Base-by-base conservation (phyloP, 2,888 invertebrate genomes). In the Leptodirus hochenwartii region DNA sequence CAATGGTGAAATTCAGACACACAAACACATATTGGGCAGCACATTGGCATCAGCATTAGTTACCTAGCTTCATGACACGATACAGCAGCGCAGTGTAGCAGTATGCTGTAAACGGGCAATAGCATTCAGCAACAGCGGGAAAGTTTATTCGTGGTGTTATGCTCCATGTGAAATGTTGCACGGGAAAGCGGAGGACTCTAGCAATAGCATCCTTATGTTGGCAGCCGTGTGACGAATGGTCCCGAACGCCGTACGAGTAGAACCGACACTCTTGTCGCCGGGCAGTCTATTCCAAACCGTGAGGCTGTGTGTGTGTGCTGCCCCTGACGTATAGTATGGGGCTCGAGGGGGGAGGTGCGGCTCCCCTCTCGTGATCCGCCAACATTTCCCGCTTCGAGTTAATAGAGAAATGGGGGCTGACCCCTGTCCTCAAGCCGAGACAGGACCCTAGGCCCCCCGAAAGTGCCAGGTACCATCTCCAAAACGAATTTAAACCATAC, bases 311-410 rank as follows among this genome's bases (percentile, higher is more conserved):
- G 51, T 48, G 50, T 47, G 50, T 51, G 46, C 53, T 52, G 55
- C 56, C 56, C 57, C 54, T 51, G 48, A 50, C 55, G 50, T 54
- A 52, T 53, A 53, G 51, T 56, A 64, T 63, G 66, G 69, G 68
- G 64, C 61, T 60, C 62, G 62, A 61, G 64, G 61, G 64, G 64
- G 64, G 61, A 62, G 54, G 54, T 51, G 52, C 51, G 58, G 60
- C 61, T 63, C 64, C 63, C 64, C 63, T 62, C 64, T 62, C 63
- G 61, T 62, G 60, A 64, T 61, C 69, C 69, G 72, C 70, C 80
- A 81, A 78, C 80, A 87, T 87, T 88, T 84, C 87, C 76, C 85
- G 84, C 71, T 80, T 87, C 78, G 85, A 85, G 76, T 82, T 85
- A 69, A 76, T 84, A 68, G 85, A 87, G 71, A 81, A 84, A 84